Percentiles rank a stretch among this genome's conserved stretches.
phyloP scores from a whole-genome alignment of 2,113 vertebrate genomes.

The Labrus mixtus region DNA sequence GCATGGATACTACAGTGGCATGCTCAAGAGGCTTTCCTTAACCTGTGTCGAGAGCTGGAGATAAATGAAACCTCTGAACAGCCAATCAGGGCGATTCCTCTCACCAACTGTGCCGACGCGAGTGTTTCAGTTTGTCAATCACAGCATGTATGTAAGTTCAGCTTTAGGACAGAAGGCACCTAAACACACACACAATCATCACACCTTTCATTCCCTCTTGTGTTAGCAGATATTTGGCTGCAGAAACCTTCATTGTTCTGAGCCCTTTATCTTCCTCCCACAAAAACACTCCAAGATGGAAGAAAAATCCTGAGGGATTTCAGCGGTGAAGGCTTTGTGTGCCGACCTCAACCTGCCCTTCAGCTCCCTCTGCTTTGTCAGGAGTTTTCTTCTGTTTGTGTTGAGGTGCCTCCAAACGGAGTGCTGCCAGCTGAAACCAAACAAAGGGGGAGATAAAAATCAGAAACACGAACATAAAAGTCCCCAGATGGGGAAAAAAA shows the following conservation, averaged over 20 bases:
- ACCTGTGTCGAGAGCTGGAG: too few relatives aligned
- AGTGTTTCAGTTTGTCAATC: too few relatives aligned
- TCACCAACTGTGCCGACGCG: too few relatives aligned
- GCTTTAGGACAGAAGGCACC: neutral
- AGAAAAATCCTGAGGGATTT: neutral
- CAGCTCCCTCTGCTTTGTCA: conserved; percentile 23
- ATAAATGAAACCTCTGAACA: too few relatives aligned
- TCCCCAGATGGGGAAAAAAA: conserved; percentile 15
- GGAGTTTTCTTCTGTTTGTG: conserved; percentile 32
- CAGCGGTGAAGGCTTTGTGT: neutral
- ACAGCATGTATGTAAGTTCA: neutral
- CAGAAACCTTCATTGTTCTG: conserved; percentile 37
- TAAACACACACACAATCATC: neutral
- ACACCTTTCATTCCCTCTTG: conserved; percentile 4
- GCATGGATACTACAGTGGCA: too few relatives aligned
- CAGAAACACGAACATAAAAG: conserved; percentile 11
- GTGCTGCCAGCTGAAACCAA: conserved; percentile 28
- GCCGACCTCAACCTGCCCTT: conserved; percentile 44
- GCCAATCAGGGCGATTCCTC: too few relatives aligned
- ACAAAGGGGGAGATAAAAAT: neutral
- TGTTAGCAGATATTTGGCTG: conserved; percentile 25
- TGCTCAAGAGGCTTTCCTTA: too few relatives aligned
- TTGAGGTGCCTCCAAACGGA: conserved; percentile 26
- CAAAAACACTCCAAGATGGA: conserved; percentile 5
- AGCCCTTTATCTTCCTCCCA: conserved; percentile 50